Base-by-base conservation (phyloP, 2,888 invertebrate species). In the Furcula furcula region DNA sequence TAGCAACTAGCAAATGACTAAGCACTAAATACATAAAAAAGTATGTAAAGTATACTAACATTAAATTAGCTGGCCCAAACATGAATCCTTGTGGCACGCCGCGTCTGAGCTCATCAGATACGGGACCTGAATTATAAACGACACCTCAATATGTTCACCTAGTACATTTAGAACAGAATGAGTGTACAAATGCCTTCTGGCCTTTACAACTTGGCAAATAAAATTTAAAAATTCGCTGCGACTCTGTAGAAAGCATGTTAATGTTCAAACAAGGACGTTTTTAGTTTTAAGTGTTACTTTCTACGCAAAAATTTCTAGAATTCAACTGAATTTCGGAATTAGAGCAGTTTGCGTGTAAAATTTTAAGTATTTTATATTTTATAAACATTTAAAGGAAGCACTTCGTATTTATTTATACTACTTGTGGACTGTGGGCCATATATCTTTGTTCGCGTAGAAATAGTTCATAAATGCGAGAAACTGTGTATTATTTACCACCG, bases 161-260 rank as follows among this genome's bases (percentile, higher is more conserved):
- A 34, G 36, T 36, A 43, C 22, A 36, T 41, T 41, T 28, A 35
- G 31, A 38, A 46, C 32, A 25, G 40, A 46, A 39, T 25, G 15
- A 37, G 39, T 30, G 28, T 13, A 40, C 32, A 39, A 37, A 36
- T 33, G 28, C 23, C 19, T 40, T 44, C 31, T 48, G 22, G 39
- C 39, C 36, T 45, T 31, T 29, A 31, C 18, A 40, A 32, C 25
- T 34, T 29, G 31, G 29, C n/a, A 1, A 35, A 39, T 32, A 33
- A 48, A 49, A 50, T 36, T 41, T 34, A 37, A 51, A 54, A 38
- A 41, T 32, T 35, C 39, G 34, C 10, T 22, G 30, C 2, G 25
- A 46, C 15, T 12, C n/a, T 47, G 49, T 48, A 46, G 37, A 53
- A 60, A 57, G 61, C 53, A 53, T 58, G 29, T 44, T 31, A 51